These are phyloP conservation scores for Sarcophilus harrisii DNA, from an alignment of 2,797 vertebrate species.

Conservation along the genomic window DNA sequence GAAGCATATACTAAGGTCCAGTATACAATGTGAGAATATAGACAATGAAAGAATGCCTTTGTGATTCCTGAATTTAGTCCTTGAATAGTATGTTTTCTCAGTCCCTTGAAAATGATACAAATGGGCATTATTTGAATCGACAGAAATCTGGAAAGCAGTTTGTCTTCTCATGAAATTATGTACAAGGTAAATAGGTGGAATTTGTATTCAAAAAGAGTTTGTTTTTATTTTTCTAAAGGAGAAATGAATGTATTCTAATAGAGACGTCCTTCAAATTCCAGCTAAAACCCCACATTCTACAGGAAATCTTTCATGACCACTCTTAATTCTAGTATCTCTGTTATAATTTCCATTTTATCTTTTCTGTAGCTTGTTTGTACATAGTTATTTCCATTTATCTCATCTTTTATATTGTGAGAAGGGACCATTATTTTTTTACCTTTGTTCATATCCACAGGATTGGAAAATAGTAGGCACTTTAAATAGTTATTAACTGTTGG, in stretches of 20 bases:
- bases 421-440: not conserved
- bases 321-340: not conserved
- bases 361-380: not conserved
- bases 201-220: conserved; percentile 11
- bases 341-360: not conserved
- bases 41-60: not conserved
- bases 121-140: conserved; percentile 16
- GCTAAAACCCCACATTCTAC: not conserved
- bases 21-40: not conserved
- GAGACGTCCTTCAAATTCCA: not conserved
- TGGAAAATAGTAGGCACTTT: not conserved
- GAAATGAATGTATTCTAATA: not conserved
- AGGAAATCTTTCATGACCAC: not conserved
- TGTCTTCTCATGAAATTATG: not conserved
- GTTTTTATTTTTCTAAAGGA: not conserved
- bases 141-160: conserved; percentile 19
- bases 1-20: not conserved
- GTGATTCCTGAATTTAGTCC: not conserved
- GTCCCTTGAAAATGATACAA: not conserved
- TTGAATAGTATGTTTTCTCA: not conserved
- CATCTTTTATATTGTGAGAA: not conserved
- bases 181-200: not conserved
- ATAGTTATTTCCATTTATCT: not conserved
- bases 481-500: not conserved
- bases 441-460: not conserved